These are phyloP conservation scores for Tipula lateralis DNA, from an alignment of 2,888 invertebrate genomes.

Conservation along the genomic window DNA sequence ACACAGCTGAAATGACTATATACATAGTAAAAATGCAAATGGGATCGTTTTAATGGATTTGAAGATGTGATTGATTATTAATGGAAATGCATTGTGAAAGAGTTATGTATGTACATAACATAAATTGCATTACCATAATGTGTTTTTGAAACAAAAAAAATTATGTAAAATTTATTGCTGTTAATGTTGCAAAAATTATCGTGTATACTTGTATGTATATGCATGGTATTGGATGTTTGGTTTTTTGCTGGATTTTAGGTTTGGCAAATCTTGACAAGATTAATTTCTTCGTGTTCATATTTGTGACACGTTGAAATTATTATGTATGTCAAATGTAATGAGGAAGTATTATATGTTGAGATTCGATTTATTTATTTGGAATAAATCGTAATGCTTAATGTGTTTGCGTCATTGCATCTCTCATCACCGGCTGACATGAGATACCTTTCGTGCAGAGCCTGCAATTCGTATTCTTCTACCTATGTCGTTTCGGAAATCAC, in stretches of 20 bases:
- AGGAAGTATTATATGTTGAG: neutral
- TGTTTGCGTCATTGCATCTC: too few species aligned
- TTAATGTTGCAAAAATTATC: neutral
- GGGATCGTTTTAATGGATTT: slow-evolving; percentile 8
- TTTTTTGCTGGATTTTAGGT: neutral
- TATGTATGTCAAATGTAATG: neutral
- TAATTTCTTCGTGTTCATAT: neutral
- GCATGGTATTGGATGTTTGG: neutral
- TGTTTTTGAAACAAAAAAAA: neutral
- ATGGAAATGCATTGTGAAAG: neutral
- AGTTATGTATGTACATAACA: neutral
- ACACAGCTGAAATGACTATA: neutral
- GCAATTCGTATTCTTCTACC: too few species aligned
- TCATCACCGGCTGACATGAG: too few species aligned
- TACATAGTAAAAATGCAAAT: neutral
- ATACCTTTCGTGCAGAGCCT: too few species aligned
- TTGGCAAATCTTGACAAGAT: neutral
- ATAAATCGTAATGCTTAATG: too few species aligned
- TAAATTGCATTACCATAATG: slow-evolving; percentile 2
- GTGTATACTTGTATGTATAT: neutral
- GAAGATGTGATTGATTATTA: slow-evolving; percentile 5
- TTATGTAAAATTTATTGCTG: neutral
- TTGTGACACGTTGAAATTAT: neutral
- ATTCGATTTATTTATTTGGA: too few species aligned
- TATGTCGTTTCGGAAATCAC: too few species aligned